Base-by-base conservation (phyloP, 2,113 vertebrate genomes). In the Chroicocephalus ridibundus region DNA sequence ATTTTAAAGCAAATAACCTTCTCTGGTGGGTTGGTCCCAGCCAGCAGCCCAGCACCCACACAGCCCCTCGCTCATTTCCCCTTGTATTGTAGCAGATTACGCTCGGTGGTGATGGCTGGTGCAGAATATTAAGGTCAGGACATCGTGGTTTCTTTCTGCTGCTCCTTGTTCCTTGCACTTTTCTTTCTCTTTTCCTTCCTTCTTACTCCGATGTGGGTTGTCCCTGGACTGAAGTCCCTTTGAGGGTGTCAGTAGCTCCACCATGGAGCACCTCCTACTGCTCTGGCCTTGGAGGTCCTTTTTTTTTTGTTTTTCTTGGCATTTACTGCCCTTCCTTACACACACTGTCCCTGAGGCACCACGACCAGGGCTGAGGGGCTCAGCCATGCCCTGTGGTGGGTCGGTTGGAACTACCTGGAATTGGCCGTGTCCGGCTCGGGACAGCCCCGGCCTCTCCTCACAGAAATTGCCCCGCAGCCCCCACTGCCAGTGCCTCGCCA, bases 401-500 rank as follows among this genome's bases (percentile, higher is more conserved):
- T 42, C 3, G 2, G 9, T 13, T 19, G 42, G 61, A 77, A 6
- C 31, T 0, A 0, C 4, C 10, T 54, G 57, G 46, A 71, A 14
- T 8, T 9, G 5, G 32, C 7, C 4, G 9, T 19, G 40, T 15
- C 17, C 0, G 0, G 21, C 27, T 4, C 0, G 2, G 47, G 15
- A 22, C 22, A 13, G 42, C 26, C 32, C 10, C 11, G 3, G 65
- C 36, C 46, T 13, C 17, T 19, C 71, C 71, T 72, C 66, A n/a
- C 40, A 21, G 20, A 9, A 19, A 34, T 47, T 1, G 2, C 40
- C 42, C 13, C 25, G 20, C 60, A 79, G 18, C 3, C 9, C 7
- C 9, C 3, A 0, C 47, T 13, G 44, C 27, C 87, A 82, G 27
- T 13, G 9, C 46, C 46, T 88, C 3, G 8, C 9, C 0, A 0